Conservation (phyloP, 2,888 invertebrate species). For the Cerceris ruficornis region DNA sequence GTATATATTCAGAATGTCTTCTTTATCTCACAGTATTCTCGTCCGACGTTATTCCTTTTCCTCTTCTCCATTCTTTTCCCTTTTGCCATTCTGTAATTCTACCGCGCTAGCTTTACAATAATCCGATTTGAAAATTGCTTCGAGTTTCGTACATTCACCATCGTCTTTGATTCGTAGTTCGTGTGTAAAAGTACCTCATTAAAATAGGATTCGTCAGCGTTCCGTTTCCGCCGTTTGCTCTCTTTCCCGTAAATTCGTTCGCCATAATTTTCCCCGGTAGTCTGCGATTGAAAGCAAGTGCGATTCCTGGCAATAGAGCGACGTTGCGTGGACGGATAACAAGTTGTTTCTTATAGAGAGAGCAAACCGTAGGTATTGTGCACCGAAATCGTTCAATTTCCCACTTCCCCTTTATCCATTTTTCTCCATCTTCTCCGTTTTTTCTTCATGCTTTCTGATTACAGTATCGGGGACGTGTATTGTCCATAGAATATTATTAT, state of each 20-base stretch:
- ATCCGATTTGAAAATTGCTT: slow-evolving; percentile 62
- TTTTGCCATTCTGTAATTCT: slow-evolving; percentile 16
- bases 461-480: not conserved
- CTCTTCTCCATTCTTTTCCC: slow-evolving; percentile 1
- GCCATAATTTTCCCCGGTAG: not conserved
- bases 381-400: slow-evolving; percentile 7
- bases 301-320: not conserved
- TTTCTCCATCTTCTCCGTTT: not conserved
- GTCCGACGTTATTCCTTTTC: slow-evolving; percentile 12
- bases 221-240: not conserved
- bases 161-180: slow-evolving; percentile 18
- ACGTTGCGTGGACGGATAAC: slow-evolving; percentile 14
- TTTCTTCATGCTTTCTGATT: not conserved
- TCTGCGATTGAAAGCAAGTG: not conserved
- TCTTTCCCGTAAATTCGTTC: not conserved
- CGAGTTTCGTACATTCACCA: slow-evolving; percentile 1
- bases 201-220: slow-evolving; percentile 44
- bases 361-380: not conserved
- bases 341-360: slow-evolving; percentile 14
- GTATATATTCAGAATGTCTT: not conserved
- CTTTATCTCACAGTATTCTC: not conserved
- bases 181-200: slow-evolving; percentile 59
- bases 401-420: not conserved
- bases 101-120: slow-evolving; percentile 20
- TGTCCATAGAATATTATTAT: not conserved